A percentile compares a stretch with the other conserved stretches of the same genome.
phyloP scores from a whole-genome alignment of 2,113 vertebrate species.

The Tupaia tana region DNA sequence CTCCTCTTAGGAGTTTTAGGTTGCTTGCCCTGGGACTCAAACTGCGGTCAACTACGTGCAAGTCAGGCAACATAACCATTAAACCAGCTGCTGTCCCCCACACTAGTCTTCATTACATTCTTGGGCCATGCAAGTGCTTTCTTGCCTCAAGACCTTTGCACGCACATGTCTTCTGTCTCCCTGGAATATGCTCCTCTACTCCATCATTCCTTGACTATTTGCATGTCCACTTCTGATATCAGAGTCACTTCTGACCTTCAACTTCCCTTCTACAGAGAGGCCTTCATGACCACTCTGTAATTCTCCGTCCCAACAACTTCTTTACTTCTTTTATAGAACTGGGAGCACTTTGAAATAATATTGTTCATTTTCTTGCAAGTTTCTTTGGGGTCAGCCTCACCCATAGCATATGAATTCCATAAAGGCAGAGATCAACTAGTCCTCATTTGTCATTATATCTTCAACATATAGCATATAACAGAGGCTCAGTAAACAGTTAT shows the following conservation, averaged over 20 bases:
- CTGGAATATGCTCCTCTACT: background rate
- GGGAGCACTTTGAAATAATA: background rate
- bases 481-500: background rate
- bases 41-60: no score
- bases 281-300: background rate
- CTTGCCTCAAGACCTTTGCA: background rate
- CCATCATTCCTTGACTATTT: rapidly evolving
- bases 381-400: background rate
- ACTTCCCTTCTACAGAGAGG: background rate
- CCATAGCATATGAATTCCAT: background rate
- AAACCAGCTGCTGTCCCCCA: background rate
- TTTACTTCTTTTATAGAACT: background rate
- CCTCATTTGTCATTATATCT: background rate
- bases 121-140: background rate
- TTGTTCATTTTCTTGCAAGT: background rate
- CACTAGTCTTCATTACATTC: slow-evolving; percentile 4
- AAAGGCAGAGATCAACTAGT: background rate
- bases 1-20: no score
- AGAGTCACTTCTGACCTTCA: no score
- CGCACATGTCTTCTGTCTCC: background rate
- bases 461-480: background rate
- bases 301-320: background rate
- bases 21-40: no score
- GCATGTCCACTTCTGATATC: background rate
- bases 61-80: no score